Conservation (phyloP, 2,888 invertebrate genomes). For the Plebejus anna region DNA sequence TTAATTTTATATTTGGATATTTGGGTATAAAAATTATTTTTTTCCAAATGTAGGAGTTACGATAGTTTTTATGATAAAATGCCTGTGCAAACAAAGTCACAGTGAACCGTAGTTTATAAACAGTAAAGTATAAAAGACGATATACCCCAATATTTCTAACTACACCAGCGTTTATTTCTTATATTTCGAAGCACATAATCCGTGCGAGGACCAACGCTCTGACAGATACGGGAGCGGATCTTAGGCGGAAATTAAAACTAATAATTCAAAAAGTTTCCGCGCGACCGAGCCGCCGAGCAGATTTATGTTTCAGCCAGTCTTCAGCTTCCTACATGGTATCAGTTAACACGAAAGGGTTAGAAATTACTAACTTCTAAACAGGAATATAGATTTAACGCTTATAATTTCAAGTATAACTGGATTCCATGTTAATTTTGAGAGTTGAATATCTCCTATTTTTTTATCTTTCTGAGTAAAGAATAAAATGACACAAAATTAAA, state of each 20-base stretch:
- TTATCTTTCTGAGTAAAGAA: too few relatives aligned
- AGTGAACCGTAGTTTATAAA: too few relatives aligned
- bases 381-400: background rate
- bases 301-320: conserved; percentile 75
- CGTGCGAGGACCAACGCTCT: conserved; percentile 57
- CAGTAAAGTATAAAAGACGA: too few relatives aligned
- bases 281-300: conserved; percentile 73
- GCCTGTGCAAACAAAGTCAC: too few relatives aligned
- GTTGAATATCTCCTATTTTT: too few relatives aligned
- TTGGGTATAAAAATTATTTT: too few relatives aligned
- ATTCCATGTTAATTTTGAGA: too few relatives aligned
- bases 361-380: conserved; percentile 33
- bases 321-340: conserved; percentile 60
- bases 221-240: conserved; percentile 78
- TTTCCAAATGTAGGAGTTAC: too few relatives aligned
- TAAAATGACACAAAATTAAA: too few relatives aligned
- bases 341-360: conserved; percentile 40
- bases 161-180: background rate
- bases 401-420: background rate
- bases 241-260: conserved; percentile 81
- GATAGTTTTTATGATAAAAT: too few relatives aligned
- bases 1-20: too few relatives aligned
- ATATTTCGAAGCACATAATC: conserved; percentile 8
- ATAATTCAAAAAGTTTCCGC: conserved; percentile 81
- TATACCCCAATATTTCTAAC: too few relatives aligned